Base-by-base conservation (phyloP, 2,797 vertebrate genomes). In the Geotrypetes seraphini region DNA sequence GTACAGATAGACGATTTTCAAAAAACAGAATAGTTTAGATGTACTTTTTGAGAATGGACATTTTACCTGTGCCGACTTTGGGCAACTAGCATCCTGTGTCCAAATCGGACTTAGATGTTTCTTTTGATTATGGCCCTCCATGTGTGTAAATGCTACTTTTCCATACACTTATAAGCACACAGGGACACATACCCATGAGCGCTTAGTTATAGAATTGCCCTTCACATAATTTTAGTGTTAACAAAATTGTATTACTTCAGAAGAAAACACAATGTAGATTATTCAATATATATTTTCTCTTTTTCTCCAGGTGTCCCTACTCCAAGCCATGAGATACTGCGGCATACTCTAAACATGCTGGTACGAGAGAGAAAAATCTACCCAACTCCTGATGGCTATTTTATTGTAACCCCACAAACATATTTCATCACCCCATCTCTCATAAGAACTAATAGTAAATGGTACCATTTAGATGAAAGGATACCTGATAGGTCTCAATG, bases 371-470 rank as follows among this genome's bases (percentile, higher is more conserved):
- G 95, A 50, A 99, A 99, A 68, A 96, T 99, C 70, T 99, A 96
- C 56, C 96, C 92, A 4, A 96, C 92, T 30, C 81, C 91, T 0
- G 93, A 99, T 30, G 96, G 95, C 64, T 99, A 97, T 67, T 98
- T 97, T 67, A 97, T 98, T 31, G 95, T 97, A 47, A 99, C 96
- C 19, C 95, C 95, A 1, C 95, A 98, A 75, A 98, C 95, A 19
- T 98, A 99, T 59, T 99, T 96, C 60, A 96, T 99, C 58, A 99
- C 95, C 5, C 94, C 96, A 12, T 97, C 92, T 53, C 86, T 99
- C 60, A 92, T 98, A 76, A 84, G 93, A 75, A 95, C 91, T 72
- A 95, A 92, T 70, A 96, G 92, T 60, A 99, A 99, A 74, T 99
- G 96, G 96, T 97, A 97, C 72, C 93, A 97, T 71, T 75, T 97